Conservation (phyloP, 2,113 vertebrate genomes). For the Fulica atra region DNA sequence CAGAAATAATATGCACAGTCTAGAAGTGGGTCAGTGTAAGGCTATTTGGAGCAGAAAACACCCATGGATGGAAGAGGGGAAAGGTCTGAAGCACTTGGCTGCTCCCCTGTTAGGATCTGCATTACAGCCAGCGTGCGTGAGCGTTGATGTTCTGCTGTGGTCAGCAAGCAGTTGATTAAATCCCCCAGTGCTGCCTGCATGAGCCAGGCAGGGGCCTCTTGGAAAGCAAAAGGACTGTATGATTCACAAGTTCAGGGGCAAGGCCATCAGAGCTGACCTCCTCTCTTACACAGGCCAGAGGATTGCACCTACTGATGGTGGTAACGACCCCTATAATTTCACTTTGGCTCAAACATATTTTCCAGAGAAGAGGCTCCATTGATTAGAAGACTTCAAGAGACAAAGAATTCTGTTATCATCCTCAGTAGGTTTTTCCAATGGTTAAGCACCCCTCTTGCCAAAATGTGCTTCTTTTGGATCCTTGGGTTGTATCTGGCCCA, state of each 20-base stretch:
- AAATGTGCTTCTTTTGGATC: not conserved
- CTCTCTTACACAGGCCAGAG: not conserved
- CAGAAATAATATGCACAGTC: not conserved
- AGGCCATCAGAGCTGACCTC: not conserved
- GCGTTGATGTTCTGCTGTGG: not conserved
- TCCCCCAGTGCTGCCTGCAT: rapidly evolving
- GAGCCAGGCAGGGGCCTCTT: not conserved
- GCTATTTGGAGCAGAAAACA: not conserved
- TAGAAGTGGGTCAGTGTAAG: not conserved
- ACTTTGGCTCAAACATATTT: not conserved
- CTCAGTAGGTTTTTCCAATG: not conserved
- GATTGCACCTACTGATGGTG: not conserved
- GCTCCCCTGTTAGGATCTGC: not conserved
- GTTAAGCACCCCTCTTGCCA: not conserved
- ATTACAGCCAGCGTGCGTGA: rapidly evolving
- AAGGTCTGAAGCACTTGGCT: not conserved
- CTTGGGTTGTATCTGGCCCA: not conserved
- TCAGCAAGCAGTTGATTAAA: not conserved
- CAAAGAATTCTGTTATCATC: not conserved
- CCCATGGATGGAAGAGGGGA: not conserved
- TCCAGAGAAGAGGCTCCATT: not conserved
- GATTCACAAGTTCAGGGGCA: not conserved
- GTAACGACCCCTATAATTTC: not conserved
- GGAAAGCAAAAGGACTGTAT: not conserved
- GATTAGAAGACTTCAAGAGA: not conserved